Evolutionary conservation across 2,888 invertebrate genomes (phyloP).

Genomic region (Cephalotes varians): DNA sequence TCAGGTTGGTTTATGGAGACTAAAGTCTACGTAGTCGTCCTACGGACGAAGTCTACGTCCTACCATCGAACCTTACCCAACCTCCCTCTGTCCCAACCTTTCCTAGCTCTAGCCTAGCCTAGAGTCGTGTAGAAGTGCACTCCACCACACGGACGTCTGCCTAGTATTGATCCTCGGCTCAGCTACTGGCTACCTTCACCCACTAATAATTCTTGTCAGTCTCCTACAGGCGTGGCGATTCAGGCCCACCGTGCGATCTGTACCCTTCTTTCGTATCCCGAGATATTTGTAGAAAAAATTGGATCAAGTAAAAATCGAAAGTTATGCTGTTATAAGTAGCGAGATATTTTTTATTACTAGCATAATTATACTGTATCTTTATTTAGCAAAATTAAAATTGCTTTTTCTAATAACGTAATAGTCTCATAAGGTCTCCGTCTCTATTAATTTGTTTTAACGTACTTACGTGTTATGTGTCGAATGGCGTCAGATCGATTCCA

Average conservation of each 20-base stretch:
- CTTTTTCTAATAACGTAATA: not conserved
- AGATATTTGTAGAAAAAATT: constrained; percentile 34
- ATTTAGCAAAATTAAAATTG: not conserved
- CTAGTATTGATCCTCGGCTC: constrained; percentile 85
- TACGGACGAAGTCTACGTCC: no score
- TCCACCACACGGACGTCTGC: constrained; percentile 85
- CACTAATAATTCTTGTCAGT: constrained; percentile 86
- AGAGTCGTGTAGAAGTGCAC: constrained; percentile 84
- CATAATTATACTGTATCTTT: not conserved
- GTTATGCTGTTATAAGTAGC: not conserved
- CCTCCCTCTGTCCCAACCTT: constrained; percentile 79
- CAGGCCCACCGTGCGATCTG: constrained; percentile 69
- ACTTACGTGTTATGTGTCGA: not conserved
- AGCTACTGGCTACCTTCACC: constrained; percentile 86
- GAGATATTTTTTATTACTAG: not conserved
- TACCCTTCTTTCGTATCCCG: constrained; percentile 15
- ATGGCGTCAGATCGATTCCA: constrained; percentile 23
- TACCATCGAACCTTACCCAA: constrained; percentile 84
- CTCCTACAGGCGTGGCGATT: constrained; percentile 84
- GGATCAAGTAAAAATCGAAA: constrained; percentile 26
- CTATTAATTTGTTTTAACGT: not conserved
- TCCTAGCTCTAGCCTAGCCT: constrained; percentile 83
- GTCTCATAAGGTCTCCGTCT: not conserved
- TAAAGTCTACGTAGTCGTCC: constrained; percentile 83
- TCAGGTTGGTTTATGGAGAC: constrained; percentile 82